Base-by-base conservation (phyloP, 2,797 vertebrate genomes). In the Lophotriccus pileatus region DNA sequence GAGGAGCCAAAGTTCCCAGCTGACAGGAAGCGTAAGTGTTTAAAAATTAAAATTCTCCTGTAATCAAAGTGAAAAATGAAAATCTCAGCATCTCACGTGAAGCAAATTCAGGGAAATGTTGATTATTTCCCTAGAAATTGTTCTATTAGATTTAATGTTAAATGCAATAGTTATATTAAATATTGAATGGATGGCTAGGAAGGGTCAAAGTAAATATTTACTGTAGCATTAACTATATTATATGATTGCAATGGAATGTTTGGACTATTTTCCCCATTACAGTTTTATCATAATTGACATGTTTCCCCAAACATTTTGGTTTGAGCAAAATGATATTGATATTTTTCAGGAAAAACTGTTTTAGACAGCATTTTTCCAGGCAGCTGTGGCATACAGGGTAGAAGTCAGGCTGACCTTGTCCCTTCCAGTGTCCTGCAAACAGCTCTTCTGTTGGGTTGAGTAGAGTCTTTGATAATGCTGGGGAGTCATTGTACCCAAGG, bases 131-230 rank as follows among this genome's bases (percentile, higher is more conserved):
- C 44, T 78, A 84, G 25, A 90, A 91, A n/a, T 68, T 47, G 12
- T 92, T 79, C 49, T 43, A 34, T 84, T 93, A 59, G 9, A 63
- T 79, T 81, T 83, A 90, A 77, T 60, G 44, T 84, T 84, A 84
- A 91, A 59, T 78, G 20, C 69, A 89, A 60, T 79, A 82, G 67
- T 80, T n/a, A 39, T 55, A 84, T 68, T 93, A 81, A 95, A 82
- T 89, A 89, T 17, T 3, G 43, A 80, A 46, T 92, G n/a, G 34
- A 16, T 74, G 30, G 30, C 81, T 89, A 44, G 0, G 6, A 90
- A 76, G n/a, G 53, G 88, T 92, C 86, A 93, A 37, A 85, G 76
- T 95, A 95, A 95, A 95, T 94, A 91, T 95, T 95, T 96, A 87
- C 72, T 75, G 50, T 77, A 75, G 25, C 66, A 59, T 87, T 87